Evolutionary conservation across 2,113 vertebrate genomes (phyloP), one percentile per base, ranked within the genome.

Genomic region (Hydrolagus affinis): DNA sequence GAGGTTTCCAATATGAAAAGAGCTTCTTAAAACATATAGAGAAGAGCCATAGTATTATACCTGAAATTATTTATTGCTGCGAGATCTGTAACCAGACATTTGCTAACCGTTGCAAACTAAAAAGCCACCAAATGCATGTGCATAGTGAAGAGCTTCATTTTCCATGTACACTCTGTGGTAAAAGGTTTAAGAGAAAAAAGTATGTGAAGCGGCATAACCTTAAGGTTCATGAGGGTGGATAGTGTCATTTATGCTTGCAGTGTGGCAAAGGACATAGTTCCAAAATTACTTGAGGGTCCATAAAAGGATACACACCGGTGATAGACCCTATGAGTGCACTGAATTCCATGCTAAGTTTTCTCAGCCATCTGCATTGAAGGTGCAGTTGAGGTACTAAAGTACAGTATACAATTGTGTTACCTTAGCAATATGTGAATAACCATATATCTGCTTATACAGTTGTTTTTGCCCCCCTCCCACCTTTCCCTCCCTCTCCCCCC

Each of bases 181-280:
- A 99, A 92, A 95, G 95, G 89, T 99, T 99, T 92, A 99, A 99
- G 88, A 92, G 98, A 86, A 96, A 96, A 93, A 99, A 99, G 91
- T 97, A 99, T 3, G 96, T 99, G 60, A 94, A 94, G 85, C 92
- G 97, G 71, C 98, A 99, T 71, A 91, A 94, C n/a, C 91, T 95
- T 77, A 97, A 99, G 90, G 96, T 99, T 28, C 96, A 99, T 0
- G 97, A 98, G 89, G 96, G 94, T 0, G 92, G 92, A 0, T 91
- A 93, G 85, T 89, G 93, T 14, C 95, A 98, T 87, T 91, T 92
- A 87, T 99, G 98, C 88, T 89, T 91, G 0, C 90, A 93, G 23
- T 99, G 98, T 3, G 96, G 96, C 80, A 99, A 99, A 90, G 91
- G 94, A 9, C 93, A 99, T 86, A 99, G 98, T 94, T 99, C 97